Evolutionary conservation across 2,113 vertebrate genomes (phyloP).

Genomic region (Aptenodytes forsteri): DNA sequence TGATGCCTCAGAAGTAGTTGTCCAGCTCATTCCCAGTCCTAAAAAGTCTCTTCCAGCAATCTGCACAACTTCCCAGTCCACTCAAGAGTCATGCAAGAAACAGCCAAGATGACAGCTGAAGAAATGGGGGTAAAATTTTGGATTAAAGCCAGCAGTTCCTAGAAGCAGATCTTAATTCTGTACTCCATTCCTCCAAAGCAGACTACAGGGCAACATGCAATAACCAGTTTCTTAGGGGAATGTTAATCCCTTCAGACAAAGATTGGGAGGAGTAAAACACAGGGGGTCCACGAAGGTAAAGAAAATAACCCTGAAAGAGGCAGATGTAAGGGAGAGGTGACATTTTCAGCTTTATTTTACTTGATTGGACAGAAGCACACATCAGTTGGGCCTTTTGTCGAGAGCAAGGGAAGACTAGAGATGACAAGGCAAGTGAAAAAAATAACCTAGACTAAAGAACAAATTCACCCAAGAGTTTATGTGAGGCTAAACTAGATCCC

Average conservation of each 20-base stretch:
- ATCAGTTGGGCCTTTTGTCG: background rate
- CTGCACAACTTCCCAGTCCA: background rate
- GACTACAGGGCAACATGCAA: background rate
- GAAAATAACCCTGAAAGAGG: background rate
- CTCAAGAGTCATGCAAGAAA: background rate
- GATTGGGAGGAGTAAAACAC: background rate
- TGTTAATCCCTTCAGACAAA: background rate
- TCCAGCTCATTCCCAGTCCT: background rate
- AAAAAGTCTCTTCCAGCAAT: background rate
- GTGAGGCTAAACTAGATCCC: background rate
- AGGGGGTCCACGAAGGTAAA: background rate
- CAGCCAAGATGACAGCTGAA: background rate
- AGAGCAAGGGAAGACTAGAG: background rate
- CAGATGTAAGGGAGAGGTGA: background rate
- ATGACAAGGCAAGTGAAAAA: background rate
- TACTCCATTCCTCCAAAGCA: background rate
- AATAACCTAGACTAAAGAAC: background rate
- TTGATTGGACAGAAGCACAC: background rate
- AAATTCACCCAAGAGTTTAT: background rate
- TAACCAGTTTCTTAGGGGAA: background rate
- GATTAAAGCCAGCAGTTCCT: background rate
- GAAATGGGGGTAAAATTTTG: background rate
- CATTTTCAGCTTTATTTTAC: background rate
- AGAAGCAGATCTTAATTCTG: background rate
- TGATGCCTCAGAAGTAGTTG: background rate